Base-by-base conservation (phyloP, 2,113 vertebrate species). In the Lampris incognitus region DNA sequence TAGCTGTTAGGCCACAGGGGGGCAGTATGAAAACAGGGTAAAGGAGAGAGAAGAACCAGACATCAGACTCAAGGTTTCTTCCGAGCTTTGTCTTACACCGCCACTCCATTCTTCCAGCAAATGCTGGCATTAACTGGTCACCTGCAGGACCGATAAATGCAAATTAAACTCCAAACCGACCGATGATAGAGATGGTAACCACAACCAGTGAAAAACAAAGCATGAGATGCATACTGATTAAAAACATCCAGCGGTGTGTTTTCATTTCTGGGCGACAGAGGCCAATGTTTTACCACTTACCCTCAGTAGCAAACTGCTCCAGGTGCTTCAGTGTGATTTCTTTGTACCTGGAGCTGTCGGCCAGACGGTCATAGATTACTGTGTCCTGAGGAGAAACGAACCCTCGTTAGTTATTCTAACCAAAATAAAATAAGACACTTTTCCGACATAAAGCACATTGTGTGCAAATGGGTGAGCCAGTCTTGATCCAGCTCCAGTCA, bases 251-350 rank as follows among this genome's bases (percentile, higher is more conserved):
- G 1, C 52, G 64, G 52, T 37, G 66, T 1, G 42, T 62, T 52
- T 72, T n/a, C 24, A 0, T 40, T 72, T 73, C 9, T 66, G 5
- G 36, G 42, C 72, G 74, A 66, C 78, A 87, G 90, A 76, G 90
- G 85, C 87, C 80, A n/a, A 58, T 73, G 72, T 85, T 81, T 3
- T n/a, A 44, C 74, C 76, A 90, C 94, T 90, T 72, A 98, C 98
- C 98, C 93, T 99, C 98, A 4, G 98, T 99, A 66, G 98, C 98
- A 95, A 99, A 99, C 91, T 97, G 96, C 80, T 99, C 98, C 92
- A 99, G 94, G 91, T 99, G 98, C 91, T 99, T 99, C 76, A 99
- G 89, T 8, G 98, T 99, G 81, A 98, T 99, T 92, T 98, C 98
- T 94, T 98, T 99, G 93, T 97, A 99, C 90, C 95, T 96, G 66